Conservation (phyloP, 2,113 vertebrate species). For the Hiodon tergisus region DNA sequence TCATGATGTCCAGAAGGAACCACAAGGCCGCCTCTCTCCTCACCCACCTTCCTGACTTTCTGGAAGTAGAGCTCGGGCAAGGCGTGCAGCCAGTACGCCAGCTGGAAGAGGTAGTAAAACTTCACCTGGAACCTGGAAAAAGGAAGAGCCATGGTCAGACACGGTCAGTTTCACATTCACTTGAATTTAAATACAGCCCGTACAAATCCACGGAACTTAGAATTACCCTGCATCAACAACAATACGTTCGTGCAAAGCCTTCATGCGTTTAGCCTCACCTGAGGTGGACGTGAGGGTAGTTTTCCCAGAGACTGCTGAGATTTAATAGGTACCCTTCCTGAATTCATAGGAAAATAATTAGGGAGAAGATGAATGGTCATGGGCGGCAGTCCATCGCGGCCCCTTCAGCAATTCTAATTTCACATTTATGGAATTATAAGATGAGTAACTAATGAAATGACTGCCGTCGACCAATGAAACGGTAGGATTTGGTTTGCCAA, state of each 20-base stretch:
- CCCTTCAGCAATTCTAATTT: not conserved
- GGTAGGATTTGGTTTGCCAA: not conserved
- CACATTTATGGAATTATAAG: not conserved
- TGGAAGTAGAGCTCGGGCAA: slow-evolving; percentile 96
- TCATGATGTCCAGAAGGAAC: slow-evolving; percentile 18
- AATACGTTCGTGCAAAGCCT: not conserved
- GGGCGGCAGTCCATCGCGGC: not conserved
- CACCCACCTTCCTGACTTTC: slow-evolving; percentile 93
- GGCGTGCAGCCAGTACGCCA: slow-evolving; percentile 94
- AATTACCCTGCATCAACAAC: not conserved
- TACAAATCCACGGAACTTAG: too few relatives aligned
- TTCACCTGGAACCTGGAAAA: slow-evolving; percentile 90
- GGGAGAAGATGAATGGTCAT: not conserved
- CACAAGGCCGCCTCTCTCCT: slow-evolving; percentile 16
- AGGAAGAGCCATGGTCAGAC: not conserved
- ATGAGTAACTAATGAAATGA: not conserved
- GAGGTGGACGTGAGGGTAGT: slow-evolving; percentile 87
- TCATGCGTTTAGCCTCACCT: slow-evolving; percentile 65
- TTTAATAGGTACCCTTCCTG: slow-evolving; percentile 93
- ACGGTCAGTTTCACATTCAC: not conserved
- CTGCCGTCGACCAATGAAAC: not conserved
- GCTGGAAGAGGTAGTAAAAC: slow-evolving; percentile 94
- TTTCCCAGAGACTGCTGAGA: slow-evolving; percentile 90
- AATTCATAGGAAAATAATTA: not conserved
- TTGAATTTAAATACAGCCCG: too few relatives aligned